These are phyloP conservation scores for Steinernema carpocapsae DNA, from an alignment of 2,888 invertebrate species.

Conservation along the genomic window DNA sequence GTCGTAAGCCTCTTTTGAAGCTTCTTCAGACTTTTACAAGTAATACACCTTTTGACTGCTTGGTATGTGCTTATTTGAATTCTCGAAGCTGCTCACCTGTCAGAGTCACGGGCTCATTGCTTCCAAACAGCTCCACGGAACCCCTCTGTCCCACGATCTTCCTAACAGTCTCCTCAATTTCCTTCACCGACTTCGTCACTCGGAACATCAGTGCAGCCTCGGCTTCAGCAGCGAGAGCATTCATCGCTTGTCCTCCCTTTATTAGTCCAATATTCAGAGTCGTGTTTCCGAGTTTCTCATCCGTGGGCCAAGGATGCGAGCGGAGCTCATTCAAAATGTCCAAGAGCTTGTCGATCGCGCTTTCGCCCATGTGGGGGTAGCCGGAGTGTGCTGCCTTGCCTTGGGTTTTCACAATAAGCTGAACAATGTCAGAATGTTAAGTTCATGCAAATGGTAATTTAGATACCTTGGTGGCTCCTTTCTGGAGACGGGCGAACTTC, in stretches of 20 bases:
- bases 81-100: constrained; percentile 37
- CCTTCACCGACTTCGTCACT: constrained; percentile 38
- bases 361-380: constrained; percentile 61
- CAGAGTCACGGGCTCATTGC: constrained; percentile 46
- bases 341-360: constrained; percentile 62
- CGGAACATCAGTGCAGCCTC: constrained; percentile 51
- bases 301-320: constrained; percentile 55
- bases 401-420: constrained; percentile 40
- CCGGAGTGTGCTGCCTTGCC: constrained; percentile 50
- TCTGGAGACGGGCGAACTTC: constrained; percentile 62
- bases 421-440: background rate
- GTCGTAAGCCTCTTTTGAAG: too few relatives aligned
- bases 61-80: too few relatives aligned
- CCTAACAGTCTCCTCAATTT: constrained; percentile 35
- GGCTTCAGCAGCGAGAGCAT: constrained; percentile 61
- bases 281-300: constrained; percentile 53
- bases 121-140: constrained; percentile 39
- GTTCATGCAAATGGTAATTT: too few relatives aligned
- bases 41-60: too few relatives aligned
- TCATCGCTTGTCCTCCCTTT: constrained; percentile 64
- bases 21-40: too few relatives aligned
- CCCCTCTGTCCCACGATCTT: constrained; percentile 36
- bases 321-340: constrained; percentile 58
- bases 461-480: constrained; percentile 62
- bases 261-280: constrained; percentile 64